Conservation (phyloP, 2,888 invertebrate species). For the Endotricha flammealis region DNA sequence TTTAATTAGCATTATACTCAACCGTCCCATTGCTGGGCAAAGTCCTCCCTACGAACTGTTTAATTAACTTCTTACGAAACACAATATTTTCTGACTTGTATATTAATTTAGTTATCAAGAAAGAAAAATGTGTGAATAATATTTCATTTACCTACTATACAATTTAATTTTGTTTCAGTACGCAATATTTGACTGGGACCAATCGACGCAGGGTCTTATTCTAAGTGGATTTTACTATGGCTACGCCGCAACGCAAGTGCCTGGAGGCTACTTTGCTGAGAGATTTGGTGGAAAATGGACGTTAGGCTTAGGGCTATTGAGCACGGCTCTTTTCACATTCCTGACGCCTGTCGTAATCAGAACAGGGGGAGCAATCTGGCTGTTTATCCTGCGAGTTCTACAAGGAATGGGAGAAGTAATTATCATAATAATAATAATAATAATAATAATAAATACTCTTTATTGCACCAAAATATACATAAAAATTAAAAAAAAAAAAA, state of each 20-base stretch:
- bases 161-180: conserved; percentile 39
- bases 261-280: conserved; percentile 89
- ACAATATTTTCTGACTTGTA: too few species aligned
- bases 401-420: conserved; percentile 88
- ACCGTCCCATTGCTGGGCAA: too few species aligned
- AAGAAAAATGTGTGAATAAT: too few species aligned
- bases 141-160: too few species aligned
- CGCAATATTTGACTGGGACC: conserved; percentile 81
- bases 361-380: conserved; percentile 65
- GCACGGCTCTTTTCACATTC: conserved; percentile 88
- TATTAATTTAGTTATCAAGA: too few species aligned
- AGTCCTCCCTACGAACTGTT: too few species aligned
- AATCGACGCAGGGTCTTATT: conserved; percentile 84
- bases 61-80: too few species aligned
- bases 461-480: too few species aligned
- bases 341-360: conserved; percentile 86
- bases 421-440: conserved; percentile 2
- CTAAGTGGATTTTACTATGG: conserved; percentile 91
- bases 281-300: conserved; percentile 92
- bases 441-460: too few species aligned
- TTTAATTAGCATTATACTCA: too few species aligned
- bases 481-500: too few species aligned
- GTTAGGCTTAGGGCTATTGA: conserved; percentile 87
- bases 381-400: conserved; percentile 79
- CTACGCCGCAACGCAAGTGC: conserved; percentile 89